phyloP scores from a whole-genome alignment of 1,140 invertebrate species.

The Camponotus floridanus region DNA sequence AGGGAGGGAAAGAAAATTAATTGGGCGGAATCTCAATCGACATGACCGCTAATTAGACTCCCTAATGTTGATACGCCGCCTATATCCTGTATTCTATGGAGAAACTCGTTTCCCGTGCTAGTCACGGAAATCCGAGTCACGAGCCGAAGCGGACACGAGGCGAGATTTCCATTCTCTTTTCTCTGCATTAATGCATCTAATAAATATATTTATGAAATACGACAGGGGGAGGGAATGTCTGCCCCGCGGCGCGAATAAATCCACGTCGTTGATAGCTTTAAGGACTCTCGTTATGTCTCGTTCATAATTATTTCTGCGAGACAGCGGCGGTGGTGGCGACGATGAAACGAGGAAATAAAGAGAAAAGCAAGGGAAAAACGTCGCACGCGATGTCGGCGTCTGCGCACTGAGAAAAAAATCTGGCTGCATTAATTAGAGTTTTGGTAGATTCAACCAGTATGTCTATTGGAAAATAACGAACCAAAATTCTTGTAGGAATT shows the following conservation, averaged over 20 bases:
- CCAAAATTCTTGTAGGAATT: too few species aligned
- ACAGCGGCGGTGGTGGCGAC: not conserved
- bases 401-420: too few species aligned
- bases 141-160: not conserved
- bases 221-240: not conserved
- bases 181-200: conserved; percentile 60
- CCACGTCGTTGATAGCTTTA: conserved; percentile 49
- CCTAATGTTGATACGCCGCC: conserved; percentile 46
- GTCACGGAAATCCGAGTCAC: conserved; percentile 48
- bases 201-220: conserved; percentile 46
- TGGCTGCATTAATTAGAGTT: too few species aligned
- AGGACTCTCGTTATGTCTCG: conserved; percentile 46
- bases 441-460: too few species aligned
- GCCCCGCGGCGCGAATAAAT: conserved; percentile 39
- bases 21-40: conserved; percentile 65
- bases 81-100: conserved; percentile 11
- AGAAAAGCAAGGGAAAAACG: not conserved
- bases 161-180: conserved; percentile 46
- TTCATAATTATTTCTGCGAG: conserved; percentile 54
- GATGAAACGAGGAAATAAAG: not conserved
- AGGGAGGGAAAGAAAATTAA: conserved; percentile 26
- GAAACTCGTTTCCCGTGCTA: conserved; percentile 58
- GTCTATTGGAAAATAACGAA: too few species aligned
- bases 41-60: conserved; percentile 58
- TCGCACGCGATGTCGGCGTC: not conserved